phyloP scores from a whole-genome alignment of 2,888 invertebrate species.

The Andrena bicolor region DNA sequence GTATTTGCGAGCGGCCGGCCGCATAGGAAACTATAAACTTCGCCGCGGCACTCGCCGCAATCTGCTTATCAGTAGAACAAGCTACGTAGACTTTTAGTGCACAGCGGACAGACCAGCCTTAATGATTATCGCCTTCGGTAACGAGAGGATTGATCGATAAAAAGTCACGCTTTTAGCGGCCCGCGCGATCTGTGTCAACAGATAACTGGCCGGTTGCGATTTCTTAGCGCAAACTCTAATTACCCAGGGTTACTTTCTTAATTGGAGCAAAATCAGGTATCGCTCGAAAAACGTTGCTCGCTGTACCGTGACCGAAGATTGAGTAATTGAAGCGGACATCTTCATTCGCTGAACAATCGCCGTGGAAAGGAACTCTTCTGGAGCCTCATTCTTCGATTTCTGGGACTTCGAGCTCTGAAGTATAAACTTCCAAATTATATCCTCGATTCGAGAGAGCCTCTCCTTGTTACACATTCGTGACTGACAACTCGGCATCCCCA shows the following conservation, averaged over 20 bases:
- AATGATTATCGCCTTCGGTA: conserved; percentile 18
- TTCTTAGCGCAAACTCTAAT: conserved; percentile 6
- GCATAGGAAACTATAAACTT: conserved; percentile 3
- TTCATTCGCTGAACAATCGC: neutral
- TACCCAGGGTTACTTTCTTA: neutral
- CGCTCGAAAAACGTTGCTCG: neutral
- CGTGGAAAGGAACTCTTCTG: too few species aligned
- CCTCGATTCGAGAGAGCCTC: too few species aligned
- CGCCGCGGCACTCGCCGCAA: neutral
- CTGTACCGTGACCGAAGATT: neutral
- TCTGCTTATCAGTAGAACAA: neutral
- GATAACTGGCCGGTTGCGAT: conserved; percentile 22
- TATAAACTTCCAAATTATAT: too few species aligned
- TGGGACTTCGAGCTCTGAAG: too few species aligned
- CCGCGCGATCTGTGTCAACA: conserved; percentile 10
- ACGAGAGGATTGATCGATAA: conserved; percentile 26
- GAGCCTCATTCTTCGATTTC: too few species aligned
- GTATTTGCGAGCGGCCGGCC: neutral
- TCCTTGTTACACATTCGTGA: too few species aligned
- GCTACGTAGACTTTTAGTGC: conserved; percentile 4
- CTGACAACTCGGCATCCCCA: too few species aligned
- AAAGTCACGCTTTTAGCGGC: conserved; percentile 1
- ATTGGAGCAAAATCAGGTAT: neutral
- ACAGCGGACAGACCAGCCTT: neutral
- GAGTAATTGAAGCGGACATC: neutral